Evolutionary conservation across 2,797 vertebrate species (phyloP), one percentile per base, ranked within the genome.

Genomic region (Epinephelus coioides): DNA sequence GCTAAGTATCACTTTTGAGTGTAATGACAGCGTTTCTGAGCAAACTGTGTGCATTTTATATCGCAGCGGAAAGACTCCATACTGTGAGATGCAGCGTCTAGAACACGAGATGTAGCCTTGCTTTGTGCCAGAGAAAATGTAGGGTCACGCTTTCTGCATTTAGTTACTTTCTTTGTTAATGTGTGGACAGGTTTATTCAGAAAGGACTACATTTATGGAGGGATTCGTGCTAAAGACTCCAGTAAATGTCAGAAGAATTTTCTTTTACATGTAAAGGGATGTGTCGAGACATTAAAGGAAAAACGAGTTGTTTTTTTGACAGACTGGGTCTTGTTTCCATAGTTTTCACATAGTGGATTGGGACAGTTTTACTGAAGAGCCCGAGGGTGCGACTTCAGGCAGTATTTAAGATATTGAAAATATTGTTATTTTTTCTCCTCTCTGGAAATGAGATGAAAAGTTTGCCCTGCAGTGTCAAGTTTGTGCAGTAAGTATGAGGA

Each of bases 21-120:
- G 79, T 93, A 93, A 94, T 93, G 78, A 93, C 84, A 90, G 84
- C 56, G 71, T 92, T 88, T 88, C 83, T 76, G 72, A 78, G 83
- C 80, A 81, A 86, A 87, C 76, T 54, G 69, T 80, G 77, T 71
- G 57, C 81, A 80, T 87, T 92, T 91, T 86, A 89, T 89, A 87
- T 89, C 79, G 59, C 75, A 70, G 81, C 59, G 73, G 81, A 83
- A 73, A 78, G 79, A 73, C 76, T 71, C 46, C 73, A 64, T 60
- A 47, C 79, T 82, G 85, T 76, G 71, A 80, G 54, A 82, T 57
- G 75, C 46, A 54, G 54, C 7, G 23, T 88, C 91, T 85, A 17
- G 59, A 80, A 69, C 80, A 74, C 61, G 27, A 69, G 59, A 69
- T 79, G 62, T 43, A 61, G 74, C 68, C 71, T 82, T 69, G 62